A percentile compares a stretch with the other conserved stretches of the same genome.
phyloP scores from a whole-genome alignment of 2,113 vertebrate genomes.

The Puma concolor region DNA sequence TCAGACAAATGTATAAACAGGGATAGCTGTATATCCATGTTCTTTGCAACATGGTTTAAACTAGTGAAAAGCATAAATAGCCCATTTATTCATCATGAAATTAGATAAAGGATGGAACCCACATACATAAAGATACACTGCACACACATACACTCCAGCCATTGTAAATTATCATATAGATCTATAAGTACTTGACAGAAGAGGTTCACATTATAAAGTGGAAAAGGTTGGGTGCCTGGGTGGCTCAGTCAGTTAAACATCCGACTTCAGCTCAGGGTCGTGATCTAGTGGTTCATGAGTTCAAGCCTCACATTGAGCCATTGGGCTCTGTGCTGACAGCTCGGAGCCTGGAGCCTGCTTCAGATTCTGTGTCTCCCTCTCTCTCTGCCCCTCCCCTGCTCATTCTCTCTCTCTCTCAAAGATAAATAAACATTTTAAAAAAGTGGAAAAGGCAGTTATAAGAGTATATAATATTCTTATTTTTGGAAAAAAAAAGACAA shows the following conservation, averaged over 20 bases:
- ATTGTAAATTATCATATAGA: neutral
- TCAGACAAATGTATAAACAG: neutral
- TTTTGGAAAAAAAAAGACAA: neutral
- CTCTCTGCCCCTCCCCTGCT: too few relatives aligned
- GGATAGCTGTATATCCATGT: neutral
- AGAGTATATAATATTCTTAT: neutral
- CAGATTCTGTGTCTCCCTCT: too few relatives aligned
- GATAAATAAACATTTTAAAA: neutral
- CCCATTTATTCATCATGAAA: neutral
- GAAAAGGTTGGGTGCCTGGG: neutral
- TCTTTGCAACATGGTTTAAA: conserved; percentile 4
- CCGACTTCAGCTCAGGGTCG: too few relatives aligned
- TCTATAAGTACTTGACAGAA: conserved; percentile 1
- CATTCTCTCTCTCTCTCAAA: too few relatives aligned
- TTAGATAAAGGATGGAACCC: neutral
- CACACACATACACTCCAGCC: conserved; percentile 14
- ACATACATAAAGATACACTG: neutral
- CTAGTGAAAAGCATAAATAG: neutral
- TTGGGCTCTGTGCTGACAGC: too few relatives aligned
- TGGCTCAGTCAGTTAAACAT: too few relatives aligned
- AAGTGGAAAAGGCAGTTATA: neutral
- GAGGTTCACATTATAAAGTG: neutral
- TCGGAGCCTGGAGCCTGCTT: too few relatives aligned
- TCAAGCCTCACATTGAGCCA: too few relatives aligned
- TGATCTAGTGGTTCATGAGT: too few relatives aligned